These are phyloP conservation scores for Agonum fuliginosum DNA, from an alignment of 2,888 invertebrate genomes.

Conservation along the genomic window DNA sequence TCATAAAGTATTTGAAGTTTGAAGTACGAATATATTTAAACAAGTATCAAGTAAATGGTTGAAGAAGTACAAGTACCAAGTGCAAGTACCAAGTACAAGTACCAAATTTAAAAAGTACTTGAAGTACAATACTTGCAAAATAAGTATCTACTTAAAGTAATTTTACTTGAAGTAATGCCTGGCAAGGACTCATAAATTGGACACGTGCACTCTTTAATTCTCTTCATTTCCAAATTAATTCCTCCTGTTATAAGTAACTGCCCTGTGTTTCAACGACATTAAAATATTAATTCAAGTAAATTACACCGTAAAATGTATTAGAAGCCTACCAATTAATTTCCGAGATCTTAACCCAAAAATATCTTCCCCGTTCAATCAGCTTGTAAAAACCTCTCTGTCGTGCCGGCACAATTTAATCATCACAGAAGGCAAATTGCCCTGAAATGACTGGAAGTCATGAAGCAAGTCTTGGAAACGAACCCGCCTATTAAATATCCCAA, in stretches of 20 bases:
- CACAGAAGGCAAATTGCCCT: conserved; percentile 19
- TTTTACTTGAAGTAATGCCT: too few relatives aligned
- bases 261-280: not conserved
- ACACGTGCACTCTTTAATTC: too few relatives aligned
- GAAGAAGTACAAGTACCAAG: too few relatives aligned
- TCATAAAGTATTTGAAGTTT: too few relatives aligned
- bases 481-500: conserved; percentile 52
- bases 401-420: conserved; percentile 24
- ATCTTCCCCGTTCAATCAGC: conserved; percentile 23
- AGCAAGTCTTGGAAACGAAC: conserved; percentile 27
- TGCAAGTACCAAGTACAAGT: too few relatives aligned
- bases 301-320: not conserved
- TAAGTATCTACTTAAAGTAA: too few relatives aligned
- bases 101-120: too few relatives aligned
- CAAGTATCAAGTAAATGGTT: too few relatives aligned
- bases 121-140: too few relatives aligned
- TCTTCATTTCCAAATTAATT: too few relatives aligned
- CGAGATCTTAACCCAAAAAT: not conserved
- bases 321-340: conserved; percentile 1
- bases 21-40: too few relatives aligned
- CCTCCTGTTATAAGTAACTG: not conserved
- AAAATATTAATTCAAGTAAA: conserved; percentile 10
- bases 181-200: too few relatives aligned
- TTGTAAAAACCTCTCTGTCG: not conserved
- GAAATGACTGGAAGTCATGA: conserved; percentile 45